Base-by-base conservation (phyloP, 2,888 invertebrate genomes). In the Thecophora atra region DNA sequence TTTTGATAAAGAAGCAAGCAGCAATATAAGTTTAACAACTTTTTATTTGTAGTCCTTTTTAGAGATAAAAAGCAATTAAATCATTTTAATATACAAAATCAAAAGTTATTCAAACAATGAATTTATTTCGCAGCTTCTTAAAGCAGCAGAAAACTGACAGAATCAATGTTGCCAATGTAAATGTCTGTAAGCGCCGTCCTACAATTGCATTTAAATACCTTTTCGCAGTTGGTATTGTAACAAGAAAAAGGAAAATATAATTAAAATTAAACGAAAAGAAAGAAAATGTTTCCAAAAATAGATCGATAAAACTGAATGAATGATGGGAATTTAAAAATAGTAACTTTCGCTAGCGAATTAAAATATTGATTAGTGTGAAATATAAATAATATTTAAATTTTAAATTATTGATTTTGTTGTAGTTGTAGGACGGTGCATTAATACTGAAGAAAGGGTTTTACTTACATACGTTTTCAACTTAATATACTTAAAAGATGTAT, bases 131-230 rank as follows among this genome's bases (percentile, higher is more conserved):
- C 26, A 58, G 21, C 42, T n/a, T n/a, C n/a, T 17, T 21, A 42
- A 69, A 58, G 19, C 7, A 44, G 17, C 47, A 58, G 11, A 47
- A 56, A 44, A 69, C 15, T 17, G 30, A 66, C 52, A 66, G 24
- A 58, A 47, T 15, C 24, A 17, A 60, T 60, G n/a, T 44, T 28
- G 47, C 44, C 64, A 58, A 66, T 30, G 30, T 37, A 21, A 52
- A 17, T 70, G 62, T 52, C 52, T 70, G 70, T 52, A 63, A 70
- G 28, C 30, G 24, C 70, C 70, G 70, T 70, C 70, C 70, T 70
- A 70, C 70, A 70, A 63, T 70, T 51, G 42, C 70, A 63, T n/a
- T n/a, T n/a, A n/a, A n/a, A n/a, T n/a, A n/a, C n/a, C n/a, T n/a
- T n/a, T n/a, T n/a, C n/a, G n/a, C n/a, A n/a, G n/a, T n/a, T n/a